Evolutionary conservation across 2,797 vertebrate genomes (phyloP), one percentile per base, ranked within the genome.

Genomic region (Sphenopsis melanotis): DNA sequence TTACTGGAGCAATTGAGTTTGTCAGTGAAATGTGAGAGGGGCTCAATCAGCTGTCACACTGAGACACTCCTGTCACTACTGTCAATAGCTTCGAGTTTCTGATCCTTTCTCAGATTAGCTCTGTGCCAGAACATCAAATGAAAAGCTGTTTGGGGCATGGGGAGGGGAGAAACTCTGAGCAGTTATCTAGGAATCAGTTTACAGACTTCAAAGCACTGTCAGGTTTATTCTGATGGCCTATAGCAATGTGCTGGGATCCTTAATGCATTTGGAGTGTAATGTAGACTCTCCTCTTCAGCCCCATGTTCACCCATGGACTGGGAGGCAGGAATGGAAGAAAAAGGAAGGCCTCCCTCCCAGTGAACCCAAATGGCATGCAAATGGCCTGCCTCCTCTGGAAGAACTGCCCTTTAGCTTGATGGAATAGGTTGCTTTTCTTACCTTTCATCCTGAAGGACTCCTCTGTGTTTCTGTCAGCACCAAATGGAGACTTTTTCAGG

Each of bases 1-100:
- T 97, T 98, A 98, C 98, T 98, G 97, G 98, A 97, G 98, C 97
- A 98, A 98, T 99, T 98, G 98, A 98, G 97, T 98, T 98, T 98
- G 98, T 98, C 98, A 98, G 98, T 98, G 98, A 98, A 99, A 99
- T 98, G 98, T 55, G 98, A 96, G 95, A 98, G 96, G 95, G 57
- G 95, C 97, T 98, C 98, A 98, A 98, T 99, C 98, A 98, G 98
- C 98, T 98, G 98, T 99, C 98, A 97, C 89, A 95, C 98, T 97
- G 98, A 98, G 98, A 98, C 97, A 91, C 77, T 97, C 97, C 97
- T 98, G 97, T 97, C 97, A 93, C 93, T 93, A 90, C 97, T 97
- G 96, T 98, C 97, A 97, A 83, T 97, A 98, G 97, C 96, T 89
- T 98, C 93, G 55, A 96, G 94, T 97, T 98, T 98, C 98, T 95